Conservation (phyloP, 2,113 vertebrate genomes). For the Atherinomorus stipes region DNA sequence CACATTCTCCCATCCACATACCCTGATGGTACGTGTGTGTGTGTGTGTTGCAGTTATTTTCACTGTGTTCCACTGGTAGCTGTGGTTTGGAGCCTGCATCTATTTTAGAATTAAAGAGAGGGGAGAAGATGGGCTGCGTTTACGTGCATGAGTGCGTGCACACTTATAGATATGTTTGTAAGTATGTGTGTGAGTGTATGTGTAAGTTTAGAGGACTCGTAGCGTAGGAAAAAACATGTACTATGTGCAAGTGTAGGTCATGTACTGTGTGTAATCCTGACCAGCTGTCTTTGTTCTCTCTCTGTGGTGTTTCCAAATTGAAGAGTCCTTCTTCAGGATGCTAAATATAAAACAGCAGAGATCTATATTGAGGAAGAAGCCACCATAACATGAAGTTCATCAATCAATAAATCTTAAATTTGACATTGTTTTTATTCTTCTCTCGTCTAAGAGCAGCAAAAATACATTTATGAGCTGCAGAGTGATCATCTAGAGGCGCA, state of each 20-base stretch:
- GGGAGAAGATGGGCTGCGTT: slow-evolving; percentile 66
- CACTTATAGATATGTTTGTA: background rate
- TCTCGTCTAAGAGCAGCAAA: background rate
- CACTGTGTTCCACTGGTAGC: slow-evolving; percentile 67
- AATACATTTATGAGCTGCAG: background rate
- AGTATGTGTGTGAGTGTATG: slow-evolving; percentile 12
- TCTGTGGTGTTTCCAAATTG: slow-evolving; percentile 69
- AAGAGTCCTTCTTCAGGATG: slow-evolving; percentile 60
- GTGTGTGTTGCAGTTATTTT: slow-evolving; percentile 65
- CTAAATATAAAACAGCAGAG: slow-evolving; percentile 41
- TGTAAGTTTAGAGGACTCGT: slow-evolving; percentile 25
- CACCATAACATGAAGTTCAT: slow-evolving; percentile 43
- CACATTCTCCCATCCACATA: slow-evolving; percentile 21
- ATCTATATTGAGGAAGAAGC: slow-evolving; percentile 38
- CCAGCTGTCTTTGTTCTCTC: slow-evolving; percentile 70
- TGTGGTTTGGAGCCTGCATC: slow-evolving; percentile 72
- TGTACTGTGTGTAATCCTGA: slow-evolving; percentile 52
- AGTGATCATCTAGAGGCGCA: background rate
- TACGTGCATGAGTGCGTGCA: slow-evolving; percentile 19
- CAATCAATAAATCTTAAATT: slow-evolving; percentile 18
- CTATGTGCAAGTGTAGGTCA: slow-evolving; percentile 57
- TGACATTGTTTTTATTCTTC: background rate
- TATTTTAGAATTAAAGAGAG: slow-evolving; percentile 76
- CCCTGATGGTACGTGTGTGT: slow-evolving; percentile 4
- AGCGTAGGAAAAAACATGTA: slow-evolving; percentile 43